A percentile compares a stretch with the other conserved stretches of the same genome.
phyloP scores from a whole-genome alignment of 2,888 invertebrate species.

The Carpatolechia fugitivella region DNA sequence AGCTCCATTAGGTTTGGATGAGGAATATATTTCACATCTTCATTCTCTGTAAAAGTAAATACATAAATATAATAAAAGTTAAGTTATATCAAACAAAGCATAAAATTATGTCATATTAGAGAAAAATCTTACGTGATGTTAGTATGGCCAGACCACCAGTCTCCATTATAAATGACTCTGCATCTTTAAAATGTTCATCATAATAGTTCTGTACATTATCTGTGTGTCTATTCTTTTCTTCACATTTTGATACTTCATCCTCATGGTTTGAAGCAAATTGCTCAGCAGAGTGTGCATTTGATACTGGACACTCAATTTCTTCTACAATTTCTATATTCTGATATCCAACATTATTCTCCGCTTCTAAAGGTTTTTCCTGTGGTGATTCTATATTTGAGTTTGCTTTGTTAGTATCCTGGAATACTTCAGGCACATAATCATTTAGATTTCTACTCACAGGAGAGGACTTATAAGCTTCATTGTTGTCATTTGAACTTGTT shows the following conservation, averaged over 20 bases:
- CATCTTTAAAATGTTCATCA: constrained; percentile 86
- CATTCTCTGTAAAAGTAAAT: constrained; percentile 53
- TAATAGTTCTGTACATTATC: constrained; percentile 65
- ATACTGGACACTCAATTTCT: constrained; percentile 38
- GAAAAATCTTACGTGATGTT: constrained; percentile 56
- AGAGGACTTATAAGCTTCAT: constrained; percentile 28
- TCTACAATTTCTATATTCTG: constrained; percentile 44
- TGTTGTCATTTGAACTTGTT: constrained; percentile 30
- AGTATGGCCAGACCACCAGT: constrained; percentile 75
- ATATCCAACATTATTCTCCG: constrained; percentile 31
- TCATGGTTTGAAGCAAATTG: constrained; percentile 36
- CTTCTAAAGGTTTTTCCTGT: constrained; percentile 26
- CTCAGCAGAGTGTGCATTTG: constrained; percentile 31
- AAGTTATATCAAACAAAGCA: not conserved
- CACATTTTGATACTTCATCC: constrained; percentile 37
- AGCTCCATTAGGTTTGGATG: constrained; percentile 71
- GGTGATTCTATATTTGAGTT: constrained; percentile 27
- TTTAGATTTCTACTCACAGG: constrained; percentile 36
- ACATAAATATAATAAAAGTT: not conserved
- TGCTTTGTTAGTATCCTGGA: constrained; percentile 32
- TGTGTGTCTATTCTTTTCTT: constrained; percentile 45
- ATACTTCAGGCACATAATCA: constrained; percentile 43
- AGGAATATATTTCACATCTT: constrained; percentile 62
- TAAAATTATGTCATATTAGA: not conserved
- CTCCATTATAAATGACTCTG: constrained; percentile 88